Conservation (phyloP, 2,888 invertebrate species). For the Noctua janthe region DNA sequence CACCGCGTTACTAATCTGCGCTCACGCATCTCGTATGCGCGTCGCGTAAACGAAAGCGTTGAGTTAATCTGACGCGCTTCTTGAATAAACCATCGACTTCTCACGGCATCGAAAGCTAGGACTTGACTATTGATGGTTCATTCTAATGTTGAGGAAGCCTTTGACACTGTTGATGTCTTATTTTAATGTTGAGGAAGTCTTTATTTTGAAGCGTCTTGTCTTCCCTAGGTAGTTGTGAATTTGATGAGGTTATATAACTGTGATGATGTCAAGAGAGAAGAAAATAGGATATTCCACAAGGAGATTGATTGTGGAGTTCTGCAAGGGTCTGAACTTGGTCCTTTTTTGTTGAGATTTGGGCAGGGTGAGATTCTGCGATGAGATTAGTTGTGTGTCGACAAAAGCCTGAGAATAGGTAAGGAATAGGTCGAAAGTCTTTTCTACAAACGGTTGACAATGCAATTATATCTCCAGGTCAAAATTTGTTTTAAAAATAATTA, state of each 20-base stretch:
- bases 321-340: background rate
- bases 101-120: conserved; percentile 61
- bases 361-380: background rate
- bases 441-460: background rate
- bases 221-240: conserved; percentile 8
- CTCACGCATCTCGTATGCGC: conserved; percentile 48
- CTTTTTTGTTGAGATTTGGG: background rate
- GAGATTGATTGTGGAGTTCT: background rate
- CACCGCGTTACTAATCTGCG: conserved; percentile 49
- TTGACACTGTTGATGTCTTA: conserved; percentile 10
- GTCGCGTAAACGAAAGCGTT: conserved; percentile 63
- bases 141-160: conserved; percentile 30
- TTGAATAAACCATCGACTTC: conserved; percentile 65
- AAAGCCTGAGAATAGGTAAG: background rate
- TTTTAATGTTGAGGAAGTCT: conserved; percentile 37
- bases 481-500: background rate
- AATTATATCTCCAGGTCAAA: background rate
- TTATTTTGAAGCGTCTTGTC: conserved; percentile 6
- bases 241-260: conserved; percentile 27
- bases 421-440: background rate
- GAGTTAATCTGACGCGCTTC: conserved; percentile 63
- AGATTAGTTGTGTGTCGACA: background rate
- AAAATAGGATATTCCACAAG: background rate
- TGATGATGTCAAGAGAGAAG: conserved; percentile 2
- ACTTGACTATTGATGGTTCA: conserved; percentile 20